Evolutionary conservation across 2,797 vertebrate genomes (phyloP), one percentile per base, ranked within the genome.

Genomic region (Cossypha polioptera): DNA sequence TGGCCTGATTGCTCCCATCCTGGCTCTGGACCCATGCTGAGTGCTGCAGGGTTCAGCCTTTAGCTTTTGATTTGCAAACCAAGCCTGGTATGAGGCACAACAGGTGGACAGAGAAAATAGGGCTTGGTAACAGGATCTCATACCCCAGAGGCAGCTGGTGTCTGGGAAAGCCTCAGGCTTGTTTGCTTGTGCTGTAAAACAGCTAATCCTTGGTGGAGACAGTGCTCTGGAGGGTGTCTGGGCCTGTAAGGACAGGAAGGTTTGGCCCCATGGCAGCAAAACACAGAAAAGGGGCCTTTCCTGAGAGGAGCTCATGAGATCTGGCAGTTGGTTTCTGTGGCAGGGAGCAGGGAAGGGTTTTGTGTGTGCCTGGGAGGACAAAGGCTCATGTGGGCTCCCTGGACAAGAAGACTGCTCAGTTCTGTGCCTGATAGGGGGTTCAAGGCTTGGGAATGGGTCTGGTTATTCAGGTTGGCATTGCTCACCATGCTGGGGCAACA

Each of bases 61-160:
- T 53, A 61, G 55, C 51, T 4, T 62, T 69, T 38, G 42, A 16
- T 83, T 94, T 87, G 75, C 65, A 77, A 29, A 50, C 22, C 35
- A 54, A 61, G 16, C 31, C 35, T 80, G 33, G 31, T 66, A 3
- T 51, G 74, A 79, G 10, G 28, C 31, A 31, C 13, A 57, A 77
- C 91, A 95, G 88, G 75, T 96, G 82, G 82, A 83, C 57, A 43
- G 57, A 91, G 18, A 63, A 94, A 85, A 88, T 40, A 91, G 14
- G 74, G 35, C 66, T 77, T 69, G 35, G 68, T 74, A 62, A 80
- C 9, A 24, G 68, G 85, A 92, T 94, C 90, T 86, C 1, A 0
- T 75, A 50, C 72, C 35, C 53, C 17, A 54, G 85, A 66, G 57
- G 83, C 85, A 94, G 68, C 89, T 96, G 95, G 68, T 1, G 54